phyloP scores from a whole-genome alignment of 2,888 invertebrate species.

The Biston stratarius region DNA sequence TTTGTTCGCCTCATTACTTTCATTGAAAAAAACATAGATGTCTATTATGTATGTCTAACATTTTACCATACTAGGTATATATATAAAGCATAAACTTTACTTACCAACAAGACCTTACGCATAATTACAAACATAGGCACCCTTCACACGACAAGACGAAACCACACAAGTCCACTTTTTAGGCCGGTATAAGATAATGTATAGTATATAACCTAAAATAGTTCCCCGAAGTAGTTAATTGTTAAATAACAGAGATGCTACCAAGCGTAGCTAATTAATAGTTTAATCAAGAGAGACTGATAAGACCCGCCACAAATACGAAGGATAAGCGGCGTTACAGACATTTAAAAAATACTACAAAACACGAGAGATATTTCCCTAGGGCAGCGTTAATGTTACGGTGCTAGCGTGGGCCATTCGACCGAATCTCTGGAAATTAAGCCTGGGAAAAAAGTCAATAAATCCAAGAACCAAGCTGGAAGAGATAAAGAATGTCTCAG shows the following conservation, averaged over 20 bases:
- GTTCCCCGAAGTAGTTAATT: constrained; percentile 18
- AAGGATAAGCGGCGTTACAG: constrained; percentile 54
- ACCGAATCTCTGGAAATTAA: constrained; percentile 85
- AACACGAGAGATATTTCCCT: constrained; percentile 81
- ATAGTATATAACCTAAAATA: constrained; percentile 24
- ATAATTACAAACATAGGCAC: too few species aligned
- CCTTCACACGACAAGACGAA: not conserved
- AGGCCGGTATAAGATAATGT: not conserved
- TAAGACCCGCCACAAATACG: constrained; percentile 46
- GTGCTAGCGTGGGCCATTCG: constrained; percentile 79
- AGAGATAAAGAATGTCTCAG: constrained; percentile 76
- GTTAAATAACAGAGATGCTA: constrained; percentile 33
- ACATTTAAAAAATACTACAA: constrained; percentile 78
- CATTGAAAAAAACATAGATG: too few species aligned
- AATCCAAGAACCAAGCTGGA: constrained; percentile 76
- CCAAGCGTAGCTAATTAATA: constrained; percentile 45
- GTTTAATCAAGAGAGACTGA: constrained; percentile 49
- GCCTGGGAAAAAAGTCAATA: constrained; percentile 82
- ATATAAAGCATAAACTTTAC: too few species aligned
- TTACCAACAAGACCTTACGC: too few species aligned
- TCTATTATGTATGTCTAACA: too few species aligned
- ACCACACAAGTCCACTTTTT: not conserved
- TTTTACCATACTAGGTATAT: too few species aligned
- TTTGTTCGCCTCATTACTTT: too few species aligned
- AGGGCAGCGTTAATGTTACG: constrained; percentile 81